A percentile compares a stretch with the other conserved stretches of the same genome.
phyloP scores from a whole-genome alignment of 2,797 vertebrate species.

The Phaenicophaeus curvirostris region DNA sequence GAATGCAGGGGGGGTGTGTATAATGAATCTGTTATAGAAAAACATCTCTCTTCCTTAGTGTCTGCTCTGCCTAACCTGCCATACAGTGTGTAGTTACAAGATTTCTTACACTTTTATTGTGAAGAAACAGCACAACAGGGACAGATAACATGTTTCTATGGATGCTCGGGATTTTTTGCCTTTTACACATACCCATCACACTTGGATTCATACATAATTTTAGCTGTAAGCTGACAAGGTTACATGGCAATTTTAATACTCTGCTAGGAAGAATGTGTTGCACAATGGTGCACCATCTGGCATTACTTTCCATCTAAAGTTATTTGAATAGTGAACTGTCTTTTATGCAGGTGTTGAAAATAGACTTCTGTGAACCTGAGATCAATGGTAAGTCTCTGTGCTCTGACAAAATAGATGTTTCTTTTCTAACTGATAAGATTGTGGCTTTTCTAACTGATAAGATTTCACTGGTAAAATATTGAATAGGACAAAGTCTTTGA shows the following conservation, averaged over 20 bases:
- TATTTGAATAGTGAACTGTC: background rate
- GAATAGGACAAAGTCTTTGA: too few relatives aligned
- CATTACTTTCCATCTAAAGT: conserved; percentile 7
- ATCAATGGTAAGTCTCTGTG: background rate
- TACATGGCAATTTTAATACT: background rate
- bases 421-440: background rate
- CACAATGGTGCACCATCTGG: conserved; percentile 1
- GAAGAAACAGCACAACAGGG: background rate
- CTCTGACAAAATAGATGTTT: background rate
- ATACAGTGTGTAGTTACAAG: background rate
- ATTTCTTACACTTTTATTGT: background rate
- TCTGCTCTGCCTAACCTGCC: background rate
- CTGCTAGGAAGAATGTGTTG: background rate
- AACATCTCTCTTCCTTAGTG: background rate
- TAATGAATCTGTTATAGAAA: background rate
- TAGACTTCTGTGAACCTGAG: background rate
- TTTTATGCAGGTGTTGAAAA: conserved; percentile 26
- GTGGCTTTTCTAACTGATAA: background rate
- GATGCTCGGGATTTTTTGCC: background rate
- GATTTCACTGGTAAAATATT: background rate
- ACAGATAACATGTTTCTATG: background rate
- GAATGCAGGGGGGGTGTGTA: background rate
- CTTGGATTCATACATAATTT: background rate
- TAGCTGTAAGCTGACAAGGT: background rate
- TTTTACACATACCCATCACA: background rate